Percentiles rank a stretch among this genome's conserved stretches.
Conservation (phyloP, 2,888 invertebrate genomes). For the Coremacera marginata region DNA sequence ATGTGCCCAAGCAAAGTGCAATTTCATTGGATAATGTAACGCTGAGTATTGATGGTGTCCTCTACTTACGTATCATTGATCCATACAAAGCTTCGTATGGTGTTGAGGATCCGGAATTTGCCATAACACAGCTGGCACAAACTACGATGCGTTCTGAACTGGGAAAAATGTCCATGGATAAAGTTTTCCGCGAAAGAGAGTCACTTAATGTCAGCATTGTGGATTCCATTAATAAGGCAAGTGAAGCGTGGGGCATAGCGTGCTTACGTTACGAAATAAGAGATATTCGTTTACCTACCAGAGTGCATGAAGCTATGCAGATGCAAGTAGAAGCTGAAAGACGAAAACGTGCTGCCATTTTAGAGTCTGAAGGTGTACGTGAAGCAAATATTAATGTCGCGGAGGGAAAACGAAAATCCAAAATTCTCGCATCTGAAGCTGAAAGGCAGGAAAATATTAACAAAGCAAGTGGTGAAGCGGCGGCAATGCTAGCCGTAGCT, state of each 20-base stretch:
- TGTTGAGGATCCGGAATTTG: constrained; percentile 99
- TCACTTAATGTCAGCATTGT: constrained; percentile 95
- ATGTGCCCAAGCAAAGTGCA: constrained; percentile 98
- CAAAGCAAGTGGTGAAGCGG: constrained; percentile 91
- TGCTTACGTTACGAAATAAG: constrained; percentile 96
- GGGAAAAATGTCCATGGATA: constrained; percentile 96
- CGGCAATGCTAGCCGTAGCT: constrained; percentile 91
- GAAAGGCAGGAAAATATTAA: constrained; percentile 95
- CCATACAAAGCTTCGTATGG: constrained; percentile 96
- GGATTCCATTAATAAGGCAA: constrained; percentile 96
- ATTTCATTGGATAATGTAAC: constrained; percentile 98
- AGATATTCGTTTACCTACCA: constrained; percentile 79
- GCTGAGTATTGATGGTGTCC: constrained; percentile 94
- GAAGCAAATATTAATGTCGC: constrained; percentile 97
- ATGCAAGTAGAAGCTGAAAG: constrained; percentile 99
- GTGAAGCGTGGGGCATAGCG: constrained; percentile 97
- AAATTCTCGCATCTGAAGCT: constrained; percentile 96
- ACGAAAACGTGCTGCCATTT: constrained; percentile 93
- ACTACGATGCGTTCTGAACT: constrained; percentile 99
- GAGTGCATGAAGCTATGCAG: constrained; percentile 99
- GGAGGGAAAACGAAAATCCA: constrained; percentile 91
- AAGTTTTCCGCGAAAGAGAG: constrained; percentile 96
- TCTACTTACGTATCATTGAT: constrained; percentile 93
- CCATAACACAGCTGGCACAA: constrained; percentile 98
- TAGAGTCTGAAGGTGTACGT: constrained; percentile 95